Conservation (phyloP, 2,797 vertebrate genomes). For the Nannoperca australis region DNA sequence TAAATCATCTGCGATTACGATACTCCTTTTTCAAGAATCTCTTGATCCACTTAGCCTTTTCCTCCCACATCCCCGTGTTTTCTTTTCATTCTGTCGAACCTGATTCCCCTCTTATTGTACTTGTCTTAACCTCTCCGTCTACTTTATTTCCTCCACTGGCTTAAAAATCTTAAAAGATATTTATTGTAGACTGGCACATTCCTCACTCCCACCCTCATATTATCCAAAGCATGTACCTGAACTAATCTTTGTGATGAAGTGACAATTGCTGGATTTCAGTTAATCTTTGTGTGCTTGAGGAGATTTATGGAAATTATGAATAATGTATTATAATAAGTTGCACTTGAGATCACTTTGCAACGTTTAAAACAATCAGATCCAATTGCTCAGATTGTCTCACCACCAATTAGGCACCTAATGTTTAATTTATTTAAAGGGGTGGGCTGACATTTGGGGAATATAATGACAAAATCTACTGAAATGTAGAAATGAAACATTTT, state of each 20-base stretch:
- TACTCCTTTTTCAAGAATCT: slow-evolving; percentile 36
- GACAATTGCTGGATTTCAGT: neutral
- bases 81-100: slow-evolving; percentile 17
- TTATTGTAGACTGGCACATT: slow-evolving; percentile 9
- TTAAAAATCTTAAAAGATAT: slow-evolving; percentile 8
- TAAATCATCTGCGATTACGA: slow-evolving; percentile 40
- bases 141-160: slow-evolving; percentile 6
- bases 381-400: neutral
- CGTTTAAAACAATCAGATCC: neutral
- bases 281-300: neutral
- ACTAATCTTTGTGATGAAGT: neutral
- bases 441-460: neutral
- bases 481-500: neutral
- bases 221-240: slow-evolving; percentile 6
- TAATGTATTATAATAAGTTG: neutral
- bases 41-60: slow-evolving; percentile 16
- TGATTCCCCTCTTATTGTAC: neutral
- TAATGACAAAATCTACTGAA: neutral
- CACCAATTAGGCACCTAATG: no score
- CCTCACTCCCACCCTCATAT: neutral
- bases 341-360: neutral
- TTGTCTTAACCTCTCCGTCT: slow-evolving; percentile 9
- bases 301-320: neutral
- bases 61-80: slow-evolving; percentile 34
- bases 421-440: no score